Base-by-base conservation (phyloP, 2,113 vertebrate genomes). In the Ploceus nigricollis region DNA sequence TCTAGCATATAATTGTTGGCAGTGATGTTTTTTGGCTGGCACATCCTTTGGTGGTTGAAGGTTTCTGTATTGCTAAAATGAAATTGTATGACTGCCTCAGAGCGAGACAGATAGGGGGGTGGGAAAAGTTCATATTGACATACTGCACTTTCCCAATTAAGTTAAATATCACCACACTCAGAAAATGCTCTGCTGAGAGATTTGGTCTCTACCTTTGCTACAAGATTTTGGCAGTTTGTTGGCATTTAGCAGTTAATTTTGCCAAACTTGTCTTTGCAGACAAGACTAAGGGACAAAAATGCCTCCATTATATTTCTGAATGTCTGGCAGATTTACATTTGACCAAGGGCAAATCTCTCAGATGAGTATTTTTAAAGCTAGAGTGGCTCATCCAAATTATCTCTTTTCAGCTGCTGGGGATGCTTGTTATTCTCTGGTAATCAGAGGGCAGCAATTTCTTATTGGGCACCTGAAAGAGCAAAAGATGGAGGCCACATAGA, bases 1-100 rank as follows among this genome's bases (percentile, higher is more conserved):
- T 96, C 94, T 82, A 97, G 90, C 77, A 94, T 81, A 69, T 97
- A 97, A 97, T 97, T 96, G 92, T 94, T 94, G 96, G 96, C 96
- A 96, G 93, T 92, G 94, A 97, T 81, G 91, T 33, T 92, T 96
- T 96, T 92, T 97, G 96, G 94, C 95, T 97, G 82, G 95, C 96
- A 96, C 95, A 95, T 96, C 86, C 48, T 89, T 88, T 64, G 87
- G 93, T 82, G 76, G 92, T 81, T 95, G 93, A 96, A 96, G 92
- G 92, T 95, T 96, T 94, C 93, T 94, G 44, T 92, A 93, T 86
- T 89, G 69, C 93, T 96, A 68, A 97, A 95, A 90, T 81, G 87
- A 96, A 96, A 89, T 70, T 80, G 88, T 90, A 84, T 66, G 88
- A 90, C 65, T 95, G 93, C 82, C 80, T 95, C 64, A 61, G 58